phyloP scores from a whole-genome alignment of 2,113 vertebrate species.

The Anthoscopus minutus region DNA sequence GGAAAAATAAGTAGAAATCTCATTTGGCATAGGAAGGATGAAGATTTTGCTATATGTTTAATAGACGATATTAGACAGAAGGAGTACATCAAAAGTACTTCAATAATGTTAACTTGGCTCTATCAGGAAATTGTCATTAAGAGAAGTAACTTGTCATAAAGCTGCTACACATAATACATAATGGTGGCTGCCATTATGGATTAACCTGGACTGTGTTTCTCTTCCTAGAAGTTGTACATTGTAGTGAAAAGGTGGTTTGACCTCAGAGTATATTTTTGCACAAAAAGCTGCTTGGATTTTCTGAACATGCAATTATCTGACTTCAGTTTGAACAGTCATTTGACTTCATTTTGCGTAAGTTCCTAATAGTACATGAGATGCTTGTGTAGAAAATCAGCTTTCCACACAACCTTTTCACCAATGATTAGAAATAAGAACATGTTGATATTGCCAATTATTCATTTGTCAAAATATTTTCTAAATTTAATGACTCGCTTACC shows the following conservation, averaged over 20 bases:
- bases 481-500: background rate
- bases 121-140: background rate
- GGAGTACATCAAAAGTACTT: background rate
- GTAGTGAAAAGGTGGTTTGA: background rate
- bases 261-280: background rate
- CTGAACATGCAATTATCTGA: background rate
- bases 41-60: background rate
- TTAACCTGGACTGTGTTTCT: background rate
- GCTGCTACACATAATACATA: background rate
- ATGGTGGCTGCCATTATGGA: background rate
- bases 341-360: background rate
- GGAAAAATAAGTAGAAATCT: background rate
- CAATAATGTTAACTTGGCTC: background rate
- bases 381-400: background rate
- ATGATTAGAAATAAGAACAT: background rate
- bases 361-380: background rate
- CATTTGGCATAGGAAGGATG: background rate
- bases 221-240: background rate
- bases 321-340: background rate
- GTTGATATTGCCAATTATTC: background rate
- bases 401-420: background rate
- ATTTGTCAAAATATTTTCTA: background rate
- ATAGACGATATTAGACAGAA: background rate
- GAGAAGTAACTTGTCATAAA: background rate
- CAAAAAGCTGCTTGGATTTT: background rate